These are phyloP conservation scores for Therioaphis trifolii DNA, from an alignment of 2,888 invertebrate genomes.

Conservation along the genomic window DNA sequence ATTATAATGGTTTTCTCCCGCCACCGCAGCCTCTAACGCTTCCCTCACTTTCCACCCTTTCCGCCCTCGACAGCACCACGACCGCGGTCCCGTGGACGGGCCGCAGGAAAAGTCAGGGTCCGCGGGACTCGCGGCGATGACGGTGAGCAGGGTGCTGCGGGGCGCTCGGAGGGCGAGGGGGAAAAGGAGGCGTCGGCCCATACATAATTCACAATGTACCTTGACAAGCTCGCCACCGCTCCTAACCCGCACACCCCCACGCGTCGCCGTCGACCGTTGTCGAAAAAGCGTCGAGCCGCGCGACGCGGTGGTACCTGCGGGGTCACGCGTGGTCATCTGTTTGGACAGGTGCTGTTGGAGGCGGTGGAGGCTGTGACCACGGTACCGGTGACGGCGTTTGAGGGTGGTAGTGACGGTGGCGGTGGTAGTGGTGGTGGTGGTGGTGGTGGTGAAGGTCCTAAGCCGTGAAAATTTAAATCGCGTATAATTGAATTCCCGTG, in stretches of 20 bases:
- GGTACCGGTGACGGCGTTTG: not conserved
- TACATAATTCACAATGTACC: constrained; percentile 59
- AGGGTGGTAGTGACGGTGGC: not conserved
- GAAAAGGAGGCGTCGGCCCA: constrained; percentile 32
- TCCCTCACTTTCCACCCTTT: no score
- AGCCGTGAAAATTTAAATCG: constrained; percentile 27
- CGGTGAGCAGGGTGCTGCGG: not conserved
- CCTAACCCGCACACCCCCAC: not conserved
- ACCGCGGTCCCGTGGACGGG: not conserved
- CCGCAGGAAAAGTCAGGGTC: no score
- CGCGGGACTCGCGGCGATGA: not conserved
- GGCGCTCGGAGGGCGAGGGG: not conserved
- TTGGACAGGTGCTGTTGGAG: no score
- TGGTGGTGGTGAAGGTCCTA: not conserved
- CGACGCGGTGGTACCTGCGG: not conserved
- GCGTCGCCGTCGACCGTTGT: not conserved
- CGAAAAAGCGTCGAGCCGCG: not conserved
- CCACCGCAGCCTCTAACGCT: no score
- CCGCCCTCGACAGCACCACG: not conserved
- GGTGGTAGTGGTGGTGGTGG: not conserved
- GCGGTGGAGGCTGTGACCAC: no score
- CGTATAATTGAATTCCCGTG: constrained; percentile 35
- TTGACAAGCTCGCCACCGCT: constrained; percentile 23
- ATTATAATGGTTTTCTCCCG: constrained; percentile 43
- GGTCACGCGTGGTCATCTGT: no score